Conservation (phyloP, 2,797 vertebrate species). For the Sebastolobus altivelis region DNA sequence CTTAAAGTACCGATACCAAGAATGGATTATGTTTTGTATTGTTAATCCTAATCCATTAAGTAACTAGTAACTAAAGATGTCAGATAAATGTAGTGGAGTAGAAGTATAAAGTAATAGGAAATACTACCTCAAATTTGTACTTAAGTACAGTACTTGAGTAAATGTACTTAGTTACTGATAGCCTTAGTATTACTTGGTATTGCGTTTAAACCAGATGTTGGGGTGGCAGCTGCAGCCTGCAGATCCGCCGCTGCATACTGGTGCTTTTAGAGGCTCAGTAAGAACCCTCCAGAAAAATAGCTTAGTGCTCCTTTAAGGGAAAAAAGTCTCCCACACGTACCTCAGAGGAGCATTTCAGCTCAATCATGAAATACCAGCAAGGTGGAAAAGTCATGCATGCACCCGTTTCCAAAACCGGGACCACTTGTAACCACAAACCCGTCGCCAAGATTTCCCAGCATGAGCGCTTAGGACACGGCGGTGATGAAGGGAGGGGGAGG, state of each 20-base stretch:
- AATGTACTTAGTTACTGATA: no score
- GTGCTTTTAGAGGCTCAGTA: not conserved
- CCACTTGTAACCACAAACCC: slow-evolving; percentile 52
- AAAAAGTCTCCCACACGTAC: slow-evolving; percentile 12
- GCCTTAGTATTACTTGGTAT: no score
- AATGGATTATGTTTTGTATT: not conserved
- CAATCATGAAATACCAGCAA: slow-evolving; percentile 50
- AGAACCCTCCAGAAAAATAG: slow-evolving; percentile 19
- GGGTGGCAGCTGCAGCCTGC: not conserved
- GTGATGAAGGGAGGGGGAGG: slow-evolving; percentile 11
- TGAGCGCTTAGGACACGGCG: slow-evolving; percentile 24
- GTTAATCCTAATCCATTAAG: no score
- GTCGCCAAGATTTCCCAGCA: slow-evolving; percentile 24
- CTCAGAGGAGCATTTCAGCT: slow-evolving; percentile 36
- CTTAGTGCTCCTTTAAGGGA: slow-evolving; percentile 13
- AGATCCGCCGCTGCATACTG: not conserved
- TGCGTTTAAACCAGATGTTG: not conserved
- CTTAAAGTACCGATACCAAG: not conserved
- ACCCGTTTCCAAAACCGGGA: slow-evolving; percentile 41
- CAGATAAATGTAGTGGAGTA: no score
- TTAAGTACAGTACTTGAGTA: no score
- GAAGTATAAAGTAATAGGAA: no score
- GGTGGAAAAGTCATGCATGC: slow-evolving; percentile 59
- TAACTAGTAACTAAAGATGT: no score
- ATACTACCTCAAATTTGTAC: no score